Percentiles rank a stretch among this genome's conserved stretches.
Conservation (phyloP, 92 coral and sea anemone species). For the Scolanthus callimorphus region DNA sequence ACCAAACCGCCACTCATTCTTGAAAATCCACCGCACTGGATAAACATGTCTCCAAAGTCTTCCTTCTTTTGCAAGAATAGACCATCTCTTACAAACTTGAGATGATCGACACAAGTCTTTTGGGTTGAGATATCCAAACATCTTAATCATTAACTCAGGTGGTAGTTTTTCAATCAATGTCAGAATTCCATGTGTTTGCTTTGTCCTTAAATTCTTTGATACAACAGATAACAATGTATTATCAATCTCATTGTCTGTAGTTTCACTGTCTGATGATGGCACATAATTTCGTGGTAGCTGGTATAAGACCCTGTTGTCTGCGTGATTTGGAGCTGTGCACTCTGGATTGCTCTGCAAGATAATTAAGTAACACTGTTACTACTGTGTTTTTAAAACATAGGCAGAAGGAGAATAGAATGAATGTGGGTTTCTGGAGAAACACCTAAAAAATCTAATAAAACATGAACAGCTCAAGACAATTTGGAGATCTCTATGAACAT, state of each 20-base stretch:
- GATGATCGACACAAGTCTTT: slow-evolving; percentile 85
- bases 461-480: too few relatives aligned
- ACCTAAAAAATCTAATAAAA: too few relatives aligned
- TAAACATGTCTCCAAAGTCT: slow-evolving; percentile 81
- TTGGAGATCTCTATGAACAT: too few relatives aligned
- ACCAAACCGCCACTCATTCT: slow-evolving; percentile 84
- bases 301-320: too few relatives aligned
- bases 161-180: slow-evolving; percentile 55
- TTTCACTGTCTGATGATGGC: slow-evolving; percentile 43
- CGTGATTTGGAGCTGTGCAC: too few relatives aligned
- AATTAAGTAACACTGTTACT: too few relatives aligned
- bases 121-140: slow-evolving; percentile 80
- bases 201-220: not conserved
- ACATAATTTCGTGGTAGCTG: too few relatives aligned
- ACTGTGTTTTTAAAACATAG: too few relatives aligned
- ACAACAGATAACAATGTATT: not conserved
- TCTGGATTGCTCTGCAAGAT: too few relatives aligned
- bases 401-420: too few relatives aligned
- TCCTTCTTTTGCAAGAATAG: slow-evolving; percentile 76
- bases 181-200: slow-evolving; percentile 11
- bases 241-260: slow-evolving; percentile 21
- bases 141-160: slow-evolving; percentile 71
- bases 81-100: slow-evolving; percentile 78
- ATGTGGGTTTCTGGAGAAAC: too few relatives aligned
- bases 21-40: slow-evolving; percentile 95